Percentiles rank a stretch among this genome's conserved stretches.
These are phyloP conservation scores for Choloepus didactylus DNA, from an alignment of 2,797 vertebrate species.

Conservation along the genomic window DNA sequence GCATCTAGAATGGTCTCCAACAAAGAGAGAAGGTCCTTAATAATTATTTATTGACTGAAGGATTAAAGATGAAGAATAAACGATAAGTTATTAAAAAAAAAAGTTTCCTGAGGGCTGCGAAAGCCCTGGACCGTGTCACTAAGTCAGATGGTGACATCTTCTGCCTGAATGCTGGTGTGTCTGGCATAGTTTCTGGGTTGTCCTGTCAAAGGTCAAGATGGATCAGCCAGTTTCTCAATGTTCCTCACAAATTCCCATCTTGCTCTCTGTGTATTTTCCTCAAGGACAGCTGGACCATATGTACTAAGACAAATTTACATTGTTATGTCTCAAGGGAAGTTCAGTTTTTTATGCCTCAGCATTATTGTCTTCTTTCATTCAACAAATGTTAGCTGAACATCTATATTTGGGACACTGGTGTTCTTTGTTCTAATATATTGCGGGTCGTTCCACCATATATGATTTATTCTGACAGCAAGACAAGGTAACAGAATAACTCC, in stretches of 20 bases:
- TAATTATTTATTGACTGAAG: neutral
- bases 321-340: neutral
- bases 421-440: neutral
- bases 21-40: neutral
- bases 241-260: neutral
- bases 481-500: neutral
- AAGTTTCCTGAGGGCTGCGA: neutral
- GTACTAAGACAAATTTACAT: neutral
- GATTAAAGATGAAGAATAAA: neutral
- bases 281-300: neutral
- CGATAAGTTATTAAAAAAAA: neutral
- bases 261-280: neutral
- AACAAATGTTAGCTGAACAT: neutral
- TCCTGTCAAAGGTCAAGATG: neutral
- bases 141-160: neutral
- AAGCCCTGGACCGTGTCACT: neutral
- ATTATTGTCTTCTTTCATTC: neutral
- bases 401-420: neutral
- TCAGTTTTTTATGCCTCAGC: constrained; percentile 19
- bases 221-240: neutral
- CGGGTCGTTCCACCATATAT: neutral
- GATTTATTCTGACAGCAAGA: neutral
- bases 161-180: neutral
- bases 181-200: neutral
- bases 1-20: neutral